phyloP scores from a whole-genome alignment of 2,888 invertebrate species.

The Cephus pulcher region DNA sequence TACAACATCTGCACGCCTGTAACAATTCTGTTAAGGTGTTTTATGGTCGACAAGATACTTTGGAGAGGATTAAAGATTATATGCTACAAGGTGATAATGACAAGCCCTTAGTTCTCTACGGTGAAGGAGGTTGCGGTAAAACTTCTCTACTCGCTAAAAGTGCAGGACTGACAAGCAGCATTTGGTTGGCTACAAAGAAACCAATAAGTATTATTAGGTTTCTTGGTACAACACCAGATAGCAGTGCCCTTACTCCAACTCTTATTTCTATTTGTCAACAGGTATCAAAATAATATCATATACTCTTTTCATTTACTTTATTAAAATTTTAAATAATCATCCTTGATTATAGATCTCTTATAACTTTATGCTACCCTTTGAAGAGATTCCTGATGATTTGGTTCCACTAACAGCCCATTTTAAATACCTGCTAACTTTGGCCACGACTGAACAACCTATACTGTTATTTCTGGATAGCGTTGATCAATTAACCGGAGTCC shows the following conservation, averaged over 20 bases:
- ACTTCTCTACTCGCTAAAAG: constrained; percentile 95
- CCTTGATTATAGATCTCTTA: constrained; percentile 80
- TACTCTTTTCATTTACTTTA: neutral
- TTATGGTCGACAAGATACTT: constrained; percentile 90
- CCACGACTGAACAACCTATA: constrained; percentile 85
- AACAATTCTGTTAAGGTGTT: constrained; percentile 94
- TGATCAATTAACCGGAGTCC: constrained; percentile 94
- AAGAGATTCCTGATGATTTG: constrained; percentile 95
- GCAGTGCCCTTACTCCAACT: constrained; percentile 93
- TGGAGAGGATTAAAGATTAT: constrained; percentile 83
- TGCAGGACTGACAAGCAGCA: constrained; percentile 81
- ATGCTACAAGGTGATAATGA: constrained; percentile 83
- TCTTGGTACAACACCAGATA: constrained; percentile 96
- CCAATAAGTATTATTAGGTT: constrained; percentile 92
- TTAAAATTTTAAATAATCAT: neutral
- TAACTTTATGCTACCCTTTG: constrained; percentile 90
- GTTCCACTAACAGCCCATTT: constrained; percentile 96
- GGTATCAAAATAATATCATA: constrained; percentile 66
- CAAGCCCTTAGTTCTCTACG: constrained; percentile 91
- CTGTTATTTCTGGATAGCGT: constrained; percentile 95
- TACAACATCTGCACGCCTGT: constrained; percentile 95
- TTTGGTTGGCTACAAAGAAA: constrained; percentile 80
- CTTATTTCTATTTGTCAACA: constrained; percentile 96
- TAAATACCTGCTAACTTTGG: constrained; percentile 90
- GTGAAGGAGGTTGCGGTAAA: constrained; percentile 98